Evolutionary conservation across 2,888 invertebrate genomes (phyloP).

Genomic region (Disparrhopalites patrizii): DNA sequence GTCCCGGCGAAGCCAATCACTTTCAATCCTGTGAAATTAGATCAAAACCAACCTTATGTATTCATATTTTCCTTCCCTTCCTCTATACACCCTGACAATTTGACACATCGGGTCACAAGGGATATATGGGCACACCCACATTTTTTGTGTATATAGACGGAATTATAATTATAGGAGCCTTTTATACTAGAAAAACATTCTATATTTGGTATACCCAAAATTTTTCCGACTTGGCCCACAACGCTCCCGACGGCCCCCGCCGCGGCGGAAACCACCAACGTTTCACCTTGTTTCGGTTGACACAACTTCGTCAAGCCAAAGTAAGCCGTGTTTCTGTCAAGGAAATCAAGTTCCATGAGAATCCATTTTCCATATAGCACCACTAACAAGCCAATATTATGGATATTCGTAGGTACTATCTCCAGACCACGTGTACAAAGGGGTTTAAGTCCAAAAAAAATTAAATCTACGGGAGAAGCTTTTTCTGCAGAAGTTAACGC

Average conservation of each 20-base stretch:
- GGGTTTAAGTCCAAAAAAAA: too few species aligned
- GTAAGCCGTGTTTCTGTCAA: conserved; percentile 65
- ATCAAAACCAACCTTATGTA: not conserved
- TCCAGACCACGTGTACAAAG: too few species aligned
- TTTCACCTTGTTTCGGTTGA: conserved; percentile 66
- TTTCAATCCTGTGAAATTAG: conserved; percentile 54
- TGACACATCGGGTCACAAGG: too few species aligned
- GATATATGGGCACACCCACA: too few species aligned
- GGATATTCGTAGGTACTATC: too few species aligned
- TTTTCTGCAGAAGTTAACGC: too few species aligned
- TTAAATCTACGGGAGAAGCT: too few species aligned
- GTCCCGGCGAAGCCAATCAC: conserved; percentile 71
- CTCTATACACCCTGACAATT: not conserved
- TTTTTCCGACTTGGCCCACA: conserved; percentile 74
- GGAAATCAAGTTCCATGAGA: conserved; percentile 3
- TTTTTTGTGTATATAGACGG: too few species aligned
- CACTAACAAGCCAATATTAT: not conserved
- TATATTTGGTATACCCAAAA: conserved; percentile 56
- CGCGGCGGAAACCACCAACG: conserved; percentile 68
- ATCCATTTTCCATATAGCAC: not conserved
- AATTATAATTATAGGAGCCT: not conserved
- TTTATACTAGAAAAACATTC: not conserved
- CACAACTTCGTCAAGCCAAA: conserved; percentile 70
- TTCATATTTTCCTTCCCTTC: not conserved
- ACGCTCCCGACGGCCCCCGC: conserved; percentile 69